These are phyloP conservation scores for Epizoanthus rinbou DNA, from an alignment of 92 coral and sea anemone genomes.

Conservation along the genomic window DNA sequence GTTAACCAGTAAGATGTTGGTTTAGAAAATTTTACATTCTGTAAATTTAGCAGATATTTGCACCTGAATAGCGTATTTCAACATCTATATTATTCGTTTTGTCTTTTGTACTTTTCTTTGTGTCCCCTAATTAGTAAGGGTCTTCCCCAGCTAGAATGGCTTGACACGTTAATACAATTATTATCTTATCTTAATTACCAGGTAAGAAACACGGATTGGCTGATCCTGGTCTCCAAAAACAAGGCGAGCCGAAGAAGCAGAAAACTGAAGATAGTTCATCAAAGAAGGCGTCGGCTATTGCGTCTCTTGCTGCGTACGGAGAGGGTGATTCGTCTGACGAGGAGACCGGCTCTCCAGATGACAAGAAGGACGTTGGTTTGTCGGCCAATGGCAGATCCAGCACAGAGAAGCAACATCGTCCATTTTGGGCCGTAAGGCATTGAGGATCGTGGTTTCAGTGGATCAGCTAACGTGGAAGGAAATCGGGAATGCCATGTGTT, in stretches of 20 bases:
- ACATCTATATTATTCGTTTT: too few relatives aligned
- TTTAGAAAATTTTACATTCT: too few relatives aligned
- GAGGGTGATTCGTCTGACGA: constrained; percentile 77
- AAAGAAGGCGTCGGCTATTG: constrained; percentile 48
- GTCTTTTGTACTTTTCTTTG: too few relatives aligned
- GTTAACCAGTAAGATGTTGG: too few relatives aligned
- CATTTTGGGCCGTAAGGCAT: constrained; percentile 82
- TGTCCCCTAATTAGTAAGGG: too few relatives aligned
- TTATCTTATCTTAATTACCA: background rate
- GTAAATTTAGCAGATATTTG: background rate
- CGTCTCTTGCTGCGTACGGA: constrained; percentile 71
- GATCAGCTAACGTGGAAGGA: background rate
- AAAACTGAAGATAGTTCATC: constrained; percentile 49
- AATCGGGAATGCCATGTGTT: background rate
- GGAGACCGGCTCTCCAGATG: constrained; percentile 44
- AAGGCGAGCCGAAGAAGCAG: constrained; percentile 53
- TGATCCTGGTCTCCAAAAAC: background rate
- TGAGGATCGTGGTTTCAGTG: background rate
- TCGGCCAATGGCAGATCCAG: constrained; percentile 29
- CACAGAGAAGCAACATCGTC: constrained; percentile 25
- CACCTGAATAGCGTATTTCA: too few relatives aligned
- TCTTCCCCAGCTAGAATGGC: constrained; percentile 1
- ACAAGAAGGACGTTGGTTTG: background rate
- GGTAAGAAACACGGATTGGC: constrained; percentile 53
- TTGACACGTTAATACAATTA: background rate